phyloP scores from a whole-genome alignment of 2,888 invertebrate genomes.

The Choristoneura rosaceana region DNA sequence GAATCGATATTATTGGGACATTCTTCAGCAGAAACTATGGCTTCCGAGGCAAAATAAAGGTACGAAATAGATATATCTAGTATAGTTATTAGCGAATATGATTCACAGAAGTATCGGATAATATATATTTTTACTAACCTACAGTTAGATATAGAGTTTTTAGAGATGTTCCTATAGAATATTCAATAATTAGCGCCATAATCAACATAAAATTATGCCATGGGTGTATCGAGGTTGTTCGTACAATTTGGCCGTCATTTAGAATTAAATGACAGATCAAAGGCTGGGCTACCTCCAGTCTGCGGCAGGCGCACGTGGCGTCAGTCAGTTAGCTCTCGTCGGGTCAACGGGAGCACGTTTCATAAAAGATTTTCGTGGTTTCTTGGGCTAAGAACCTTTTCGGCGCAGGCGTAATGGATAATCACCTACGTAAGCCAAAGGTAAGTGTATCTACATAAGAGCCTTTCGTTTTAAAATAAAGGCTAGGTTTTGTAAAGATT shows the following conservation, averaged over 20 bases:
- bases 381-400: constrained; percentile 25
- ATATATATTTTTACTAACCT: background rate
- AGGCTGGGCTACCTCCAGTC: background rate
- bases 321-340: background rate
- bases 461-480: constrained; percentile 1
- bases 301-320: constrained; percentile 9
- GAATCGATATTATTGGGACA: constrained; percentile 85
- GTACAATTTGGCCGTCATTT: background rate
- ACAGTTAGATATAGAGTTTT: background rate
- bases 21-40: constrained; percentile 80
- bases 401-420: constrained; percentile 39
- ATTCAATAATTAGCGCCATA: background rate
- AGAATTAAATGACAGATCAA: background rate
- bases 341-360: constrained; percentile 6
- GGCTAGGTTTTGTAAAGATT: background rate
- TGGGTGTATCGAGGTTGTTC: background rate
- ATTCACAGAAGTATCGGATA: background rate
- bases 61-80: constrained; percentile 68
- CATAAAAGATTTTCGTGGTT: constrained; percentile 19
- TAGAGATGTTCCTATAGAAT: background rate
- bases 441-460: constrained; percentile 14
- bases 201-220: background rate
- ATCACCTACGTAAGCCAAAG: constrained; percentile 16
- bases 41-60: constrained; percentile 80
- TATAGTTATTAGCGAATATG: background rate